Evolutionary conservation across 2,888 invertebrate genomes (phyloP).

Genomic region (Drosophila gaucha): DNA sequence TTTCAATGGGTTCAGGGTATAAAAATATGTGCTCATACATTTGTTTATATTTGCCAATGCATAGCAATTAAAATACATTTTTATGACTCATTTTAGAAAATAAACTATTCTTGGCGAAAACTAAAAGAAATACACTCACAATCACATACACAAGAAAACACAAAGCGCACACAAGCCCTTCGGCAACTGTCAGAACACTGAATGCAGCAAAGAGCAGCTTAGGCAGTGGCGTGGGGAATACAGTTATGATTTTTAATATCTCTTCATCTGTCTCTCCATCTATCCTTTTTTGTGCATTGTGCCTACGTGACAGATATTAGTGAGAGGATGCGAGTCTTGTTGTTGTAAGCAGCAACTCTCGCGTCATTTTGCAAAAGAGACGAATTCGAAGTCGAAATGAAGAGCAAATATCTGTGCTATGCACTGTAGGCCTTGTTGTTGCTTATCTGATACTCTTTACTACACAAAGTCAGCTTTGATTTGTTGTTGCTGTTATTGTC

Average conservation of each 20-base stretch:
- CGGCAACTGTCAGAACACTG: not conserved
- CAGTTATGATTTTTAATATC: not conserved
- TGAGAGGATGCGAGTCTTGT: not conserved
- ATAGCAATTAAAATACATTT: not conserved
- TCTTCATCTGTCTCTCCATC: not conserved
- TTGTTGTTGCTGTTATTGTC: not conserved
- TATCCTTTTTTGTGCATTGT: not conserved
- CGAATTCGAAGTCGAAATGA: not conserved
- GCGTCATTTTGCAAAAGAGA: too few species aligned
- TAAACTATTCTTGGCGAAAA: not conserved
- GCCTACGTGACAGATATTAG: not conserved
- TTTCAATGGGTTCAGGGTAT: too few species aligned
- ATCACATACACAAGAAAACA: not conserved
- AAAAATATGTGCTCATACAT: not conserved
- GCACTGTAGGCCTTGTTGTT: not conserved
- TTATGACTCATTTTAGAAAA: not conserved
- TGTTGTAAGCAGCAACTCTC: too few species aligned
- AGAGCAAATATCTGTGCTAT: not conserved
- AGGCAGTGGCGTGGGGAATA: not conserved
- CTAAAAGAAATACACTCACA: not conserved
- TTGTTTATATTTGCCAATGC: not conserved
- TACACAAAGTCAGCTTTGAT: not conserved
- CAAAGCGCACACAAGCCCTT: not conserved
- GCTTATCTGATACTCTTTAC: not conserved
- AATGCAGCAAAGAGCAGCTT: not conserved